Evolutionary conservation across 1,140 invertebrate species (phyloP).

Genomic region (Homalodisca vitripennis): DNA sequence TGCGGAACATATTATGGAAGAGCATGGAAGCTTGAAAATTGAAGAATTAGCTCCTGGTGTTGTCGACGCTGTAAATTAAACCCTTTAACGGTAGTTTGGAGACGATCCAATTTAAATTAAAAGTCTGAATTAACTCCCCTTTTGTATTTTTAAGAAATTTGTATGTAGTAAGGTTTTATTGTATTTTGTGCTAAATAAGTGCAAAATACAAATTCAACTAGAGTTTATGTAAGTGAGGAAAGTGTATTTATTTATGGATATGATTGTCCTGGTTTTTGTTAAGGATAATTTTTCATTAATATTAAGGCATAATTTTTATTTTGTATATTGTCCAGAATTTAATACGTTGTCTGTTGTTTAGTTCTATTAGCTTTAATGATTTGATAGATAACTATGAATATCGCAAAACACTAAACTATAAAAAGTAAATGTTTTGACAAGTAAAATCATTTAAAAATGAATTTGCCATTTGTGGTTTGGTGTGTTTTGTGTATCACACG

Average conservation of each 20-base stretch:
- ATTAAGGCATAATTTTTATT: constrained; percentile 21
- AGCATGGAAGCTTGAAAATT: not conserved
- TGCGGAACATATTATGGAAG: constrained; percentile 30
- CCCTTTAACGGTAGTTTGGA: not conserved
- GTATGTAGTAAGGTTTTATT: constrained; percentile 11
- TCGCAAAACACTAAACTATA: too few relatives aligned
- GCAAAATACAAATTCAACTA: not conserved
- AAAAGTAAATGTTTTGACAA: too few relatives aligned
- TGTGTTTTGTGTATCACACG: too few relatives aligned
- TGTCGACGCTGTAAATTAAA: constrained; percentile 22
- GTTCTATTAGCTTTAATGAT: constrained; percentile 1
- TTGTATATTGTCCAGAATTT: constrained; percentile 18
- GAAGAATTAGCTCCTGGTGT: not conserved
- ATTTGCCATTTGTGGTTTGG: too few relatives aligned
- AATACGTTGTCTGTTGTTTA: constrained; percentile 20
- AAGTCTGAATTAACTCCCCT: constrained; percentile 3
- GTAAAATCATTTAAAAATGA: too few relatives aligned
- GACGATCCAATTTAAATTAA: not conserved
- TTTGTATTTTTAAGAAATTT: constrained; percentile 7
- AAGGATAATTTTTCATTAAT: not conserved
- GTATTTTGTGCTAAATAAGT: not conserved
- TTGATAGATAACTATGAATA: not conserved
- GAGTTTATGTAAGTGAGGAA: not conserved
- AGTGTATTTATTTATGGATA: constrained; percentile 2
- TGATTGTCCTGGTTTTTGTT: not conserved